Base-by-base conservation (phyloP, 2,888 invertebrate genomes). In the Leptarthrus brevirostris region DNA sequence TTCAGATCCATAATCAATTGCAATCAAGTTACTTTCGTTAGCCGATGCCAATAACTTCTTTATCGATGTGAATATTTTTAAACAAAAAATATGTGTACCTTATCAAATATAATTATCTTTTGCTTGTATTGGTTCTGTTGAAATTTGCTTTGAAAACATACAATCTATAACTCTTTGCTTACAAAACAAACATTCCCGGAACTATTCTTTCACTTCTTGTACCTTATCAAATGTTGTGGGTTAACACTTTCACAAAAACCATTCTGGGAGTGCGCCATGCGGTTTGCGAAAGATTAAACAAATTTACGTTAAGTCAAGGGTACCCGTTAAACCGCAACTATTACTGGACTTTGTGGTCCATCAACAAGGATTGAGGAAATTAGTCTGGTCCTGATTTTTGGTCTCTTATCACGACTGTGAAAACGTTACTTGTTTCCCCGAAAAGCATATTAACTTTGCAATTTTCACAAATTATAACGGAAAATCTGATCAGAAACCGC, bases 321-420 rank as follows among this genome's bases (percentile, higher is more conserved):
- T 44, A 64, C 64, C 26, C 64, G 64, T 64, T 64, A 64, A 24
- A 64, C 64, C 64, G 47, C 64, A 64, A 64, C 24, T n/a, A 64
- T 47, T 64, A 8, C 64, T 44, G 18, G 14, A 40, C 5, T 16
- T 40, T 61, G 64, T 64, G 64, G 64, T 64, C 64, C 64, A 64
- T 64, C 64, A 24, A 14, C 64, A 24, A 64, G 44, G 64, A 64
- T 64, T 64, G 64, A 44, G 64, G 64, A 64, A 44, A 64, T 64
- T 26, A 64, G 26, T 24, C n/a, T 64, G 64, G 22, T 64, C 64
- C 64, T 64, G 24, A 24, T 47, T 47, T 64, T 6, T 22, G 26
- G 6, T 64, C 64, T n/a, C n/a, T 64, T 64, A 64, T 64, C 64
- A 64, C 16, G 24, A 64, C 14, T 16, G 8, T 6, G 44, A 64